These are phyloP conservation scores for Phataginus tetradactyla DNA, from an alignment of 2,797 vertebrate species.

Conservation along the genomic window DNA sequence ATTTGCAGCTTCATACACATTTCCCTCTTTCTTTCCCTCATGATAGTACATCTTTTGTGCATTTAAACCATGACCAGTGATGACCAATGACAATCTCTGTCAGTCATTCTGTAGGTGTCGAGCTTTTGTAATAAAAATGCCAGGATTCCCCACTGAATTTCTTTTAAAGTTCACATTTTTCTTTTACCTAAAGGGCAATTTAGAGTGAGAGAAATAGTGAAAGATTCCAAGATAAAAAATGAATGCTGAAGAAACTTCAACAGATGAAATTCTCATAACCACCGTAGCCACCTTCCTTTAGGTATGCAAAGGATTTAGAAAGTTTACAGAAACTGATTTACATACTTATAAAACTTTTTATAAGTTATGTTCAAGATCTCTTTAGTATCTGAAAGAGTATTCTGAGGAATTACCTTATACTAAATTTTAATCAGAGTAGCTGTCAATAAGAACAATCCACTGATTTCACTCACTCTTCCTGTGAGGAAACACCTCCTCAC, in stretches of 20 bases:
- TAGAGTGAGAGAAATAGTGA: slow-evolving; percentile 40
- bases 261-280: background rate
- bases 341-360: background rate
- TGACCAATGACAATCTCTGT: slow-evolving; percentile 56
- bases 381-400: background rate
- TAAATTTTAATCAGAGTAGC: background rate
- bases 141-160: slow-evolving; percentile 52
- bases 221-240: slow-evolving; percentile 35
- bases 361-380: background rate
- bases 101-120: slow-evolving; percentile 62
- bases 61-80: slow-evolving; percentile 48
- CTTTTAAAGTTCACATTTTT: slow-evolving; percentile 70
- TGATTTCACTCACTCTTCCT: background rate
- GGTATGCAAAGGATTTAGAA: background rate
- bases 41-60: slow-evolving; percentile 1
- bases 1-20: background rate
- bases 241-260: slow-evolving; percentile 45
- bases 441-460: background rate
- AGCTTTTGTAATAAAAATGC: slow-evolving; percentile 70
- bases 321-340: background rate
- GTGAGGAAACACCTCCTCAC: background rate
- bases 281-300: background rate
- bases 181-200: slow-evolving; percentile 49
- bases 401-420: background rate
- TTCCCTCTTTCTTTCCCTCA: background rate